phyloP scores from a whole-genome alignment of 2,888 invertebrate genomes.

The Leptogaster cylindrica region DNA sequence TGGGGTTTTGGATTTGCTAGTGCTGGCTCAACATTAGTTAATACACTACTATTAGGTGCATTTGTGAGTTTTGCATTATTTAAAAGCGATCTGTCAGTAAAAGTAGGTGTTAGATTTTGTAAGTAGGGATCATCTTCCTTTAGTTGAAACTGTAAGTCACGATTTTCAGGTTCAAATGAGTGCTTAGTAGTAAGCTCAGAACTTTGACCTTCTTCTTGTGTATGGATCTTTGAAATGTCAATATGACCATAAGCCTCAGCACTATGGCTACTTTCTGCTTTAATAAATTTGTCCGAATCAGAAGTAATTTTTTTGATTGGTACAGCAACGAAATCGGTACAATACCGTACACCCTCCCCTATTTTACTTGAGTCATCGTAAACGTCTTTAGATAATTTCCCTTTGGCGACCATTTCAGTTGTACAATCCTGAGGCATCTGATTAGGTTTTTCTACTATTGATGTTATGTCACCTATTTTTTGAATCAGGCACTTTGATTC shows the following conservation, averaged over 20 bases:
- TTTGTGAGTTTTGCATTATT: conserved; percentile 35
- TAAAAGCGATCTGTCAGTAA: conserved; percentile 31
- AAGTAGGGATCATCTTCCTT: conserved; percentile 23
- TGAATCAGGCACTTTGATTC: too few relatives aligned
- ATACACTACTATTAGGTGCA: conserved; percentile 44
- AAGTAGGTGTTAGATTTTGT: conserved; percentile 33
- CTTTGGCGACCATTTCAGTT: too few relatives aligned
- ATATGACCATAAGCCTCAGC: too few relatives aligned
- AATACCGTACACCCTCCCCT: too few relatives aligned
- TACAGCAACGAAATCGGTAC: too few relatives aligned
- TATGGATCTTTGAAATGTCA: too few relatives aligned
- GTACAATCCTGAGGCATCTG: too few relatives aligned
- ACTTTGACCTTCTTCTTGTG: conserved; percentile 43
- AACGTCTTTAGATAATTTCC: too few relatives aligned
- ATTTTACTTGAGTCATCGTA: too few relatives aligned
- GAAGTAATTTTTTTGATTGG: too few relatives aligned
- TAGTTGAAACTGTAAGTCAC: conserved; percentile 10
- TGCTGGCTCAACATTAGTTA: conserved; percentile 34
- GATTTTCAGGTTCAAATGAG: background rate
- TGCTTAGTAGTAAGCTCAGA: conserved; percentile 20
- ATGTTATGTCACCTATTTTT: background rate
- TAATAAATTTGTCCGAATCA: too few relatives aligned
- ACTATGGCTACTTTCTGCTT: too few relatives aligned
- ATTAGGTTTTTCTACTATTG: background rate
- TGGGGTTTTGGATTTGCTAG: conserved; percentile 8